A percentile compares a stretch with the other conserved stretches of the same genome.
Evolutionary conservation across 2,797 vertebrate genomes (phyloP).

Genomic region (Enteromius paludinosus): DNA sequence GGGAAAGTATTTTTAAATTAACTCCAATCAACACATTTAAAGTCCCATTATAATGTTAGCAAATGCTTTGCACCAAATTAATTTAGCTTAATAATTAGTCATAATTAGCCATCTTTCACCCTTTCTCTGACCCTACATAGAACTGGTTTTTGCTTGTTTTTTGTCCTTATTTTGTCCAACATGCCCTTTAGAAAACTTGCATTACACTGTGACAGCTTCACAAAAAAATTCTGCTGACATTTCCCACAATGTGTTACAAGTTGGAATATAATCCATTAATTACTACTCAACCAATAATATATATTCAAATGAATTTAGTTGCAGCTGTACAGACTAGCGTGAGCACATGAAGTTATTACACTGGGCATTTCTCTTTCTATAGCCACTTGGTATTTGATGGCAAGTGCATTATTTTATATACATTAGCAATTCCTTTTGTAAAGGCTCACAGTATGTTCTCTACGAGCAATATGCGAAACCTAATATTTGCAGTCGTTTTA

Average conservation of each 20-base stretch:
- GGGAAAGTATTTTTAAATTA: background rate
- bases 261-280: background rate
- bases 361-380: background rate
- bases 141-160: background rate
- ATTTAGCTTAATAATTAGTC: background rate
- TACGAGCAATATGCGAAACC: background rate
- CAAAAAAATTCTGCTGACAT: background rate
- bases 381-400: background rate
- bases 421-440: conserved; percentile 17
- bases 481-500: conserved; percentile 13
- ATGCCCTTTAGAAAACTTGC: background rate
- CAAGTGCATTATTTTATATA: background rate
- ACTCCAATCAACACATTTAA: background rate
- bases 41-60: background rate
- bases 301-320: background rate
- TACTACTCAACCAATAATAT: background rate
- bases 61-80: background rate
- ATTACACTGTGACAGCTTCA: background rate
- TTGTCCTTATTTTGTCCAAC: background rate
- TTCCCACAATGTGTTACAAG: background rate
- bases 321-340: background rate
- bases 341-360: background rate
- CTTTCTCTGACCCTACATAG: background rate
- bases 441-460: background rate
- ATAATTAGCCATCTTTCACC: background rate